Evolutionary conservation across 2,888 invertebrate species (phyloP).

Genomic region (Chymomyza caudatula): DNA sequence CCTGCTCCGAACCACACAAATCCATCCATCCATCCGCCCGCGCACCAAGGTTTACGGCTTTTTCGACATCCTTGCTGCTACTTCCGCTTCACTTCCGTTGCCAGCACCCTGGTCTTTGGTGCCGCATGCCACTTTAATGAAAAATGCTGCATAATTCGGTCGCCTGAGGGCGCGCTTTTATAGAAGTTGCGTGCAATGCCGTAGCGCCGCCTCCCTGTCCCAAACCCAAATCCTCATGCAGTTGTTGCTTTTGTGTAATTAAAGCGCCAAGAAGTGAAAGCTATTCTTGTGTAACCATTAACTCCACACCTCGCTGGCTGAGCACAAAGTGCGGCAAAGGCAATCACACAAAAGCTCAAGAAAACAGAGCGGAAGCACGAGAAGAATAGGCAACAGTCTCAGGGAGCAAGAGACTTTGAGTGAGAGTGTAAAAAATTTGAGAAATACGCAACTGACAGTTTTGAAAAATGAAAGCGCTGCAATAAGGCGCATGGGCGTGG

Average conservation of each 20-base stretch:
- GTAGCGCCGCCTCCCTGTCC: not conserved
- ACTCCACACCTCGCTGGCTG: conserved; percentile 66
- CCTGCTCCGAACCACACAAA: conserved; percentile 52
- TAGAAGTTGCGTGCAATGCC: not conserved
- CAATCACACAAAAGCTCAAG: conserved; percentile 32
- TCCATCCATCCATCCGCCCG: conserved; percentile 30
- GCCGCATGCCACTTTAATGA: conserved; percentile 58
- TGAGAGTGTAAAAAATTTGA: conserved; percentile 36
- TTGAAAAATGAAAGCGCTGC: conserved; percentile 58
- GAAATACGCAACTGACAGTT: conserved; percentile 64
- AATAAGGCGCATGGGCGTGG: conserved; percentile 12
- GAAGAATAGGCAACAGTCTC: not conserved
- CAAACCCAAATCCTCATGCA: not conserved
- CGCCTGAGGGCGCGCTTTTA: not conserved
- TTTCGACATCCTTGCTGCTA: conserved; percentile 40
- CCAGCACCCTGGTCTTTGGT: conserved; percentile 2
- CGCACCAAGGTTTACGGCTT: conserved; percentile 40
- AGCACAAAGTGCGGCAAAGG: conserved; percentile 50
- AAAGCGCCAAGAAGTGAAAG: conserved; percentile 45
- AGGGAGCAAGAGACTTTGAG: not conserved
- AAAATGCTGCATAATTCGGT: conserved; percentile 65
- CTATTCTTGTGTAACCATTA: conserved; percentile 54
- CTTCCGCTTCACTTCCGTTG: conserved; percentile 47
- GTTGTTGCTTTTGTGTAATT: conserved; percentile 46
- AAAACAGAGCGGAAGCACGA: not conserved